phyloP scores from a whole-genome alignment of 2,113 vertebrate species.

The Apteryx mantelli region DNA sequence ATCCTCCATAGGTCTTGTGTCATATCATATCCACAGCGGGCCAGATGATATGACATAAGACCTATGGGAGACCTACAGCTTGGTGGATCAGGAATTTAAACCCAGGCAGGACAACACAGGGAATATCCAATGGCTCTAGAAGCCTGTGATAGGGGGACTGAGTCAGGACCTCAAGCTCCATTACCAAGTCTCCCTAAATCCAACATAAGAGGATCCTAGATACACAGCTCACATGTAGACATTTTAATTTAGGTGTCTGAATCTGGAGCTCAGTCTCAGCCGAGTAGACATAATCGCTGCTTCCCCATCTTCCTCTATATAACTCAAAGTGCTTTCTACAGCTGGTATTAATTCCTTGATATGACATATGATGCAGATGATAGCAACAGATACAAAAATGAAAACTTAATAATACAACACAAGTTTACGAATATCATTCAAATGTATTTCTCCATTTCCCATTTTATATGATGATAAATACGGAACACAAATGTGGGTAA shows the following conservation, averaged over 20 bases:
- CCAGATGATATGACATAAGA: too few relatives aligned
- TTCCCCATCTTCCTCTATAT: rapidly evolving
- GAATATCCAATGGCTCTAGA: rapidly evolving
- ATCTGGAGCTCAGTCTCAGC: neutral
- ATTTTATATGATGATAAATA: neutral
- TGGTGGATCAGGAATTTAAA: neutral
- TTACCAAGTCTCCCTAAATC: neutral
- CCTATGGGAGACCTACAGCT: neutral
- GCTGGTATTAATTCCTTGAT: neutral
- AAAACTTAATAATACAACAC: neutral
- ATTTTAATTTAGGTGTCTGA: neutral
- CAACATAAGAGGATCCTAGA: neutral
- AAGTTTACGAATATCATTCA: neutral
- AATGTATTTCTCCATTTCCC: neutral
- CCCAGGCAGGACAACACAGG: neutral
- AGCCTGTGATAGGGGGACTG: neutral
- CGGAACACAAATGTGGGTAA: neutral
- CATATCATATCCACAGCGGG: rapidly evolving
- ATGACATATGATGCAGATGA: rapidly evolving
- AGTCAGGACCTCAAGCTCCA: neutral
- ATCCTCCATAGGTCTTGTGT: neutral
- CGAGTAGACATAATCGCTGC: neutral
- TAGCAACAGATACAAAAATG: neutral
- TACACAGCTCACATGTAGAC: neutral
- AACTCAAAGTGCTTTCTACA: neutral